phyloP scores from a whole-genome alignment of 2,797 vertebrate genomes.

The Brachyalestes nurse region DNA sequence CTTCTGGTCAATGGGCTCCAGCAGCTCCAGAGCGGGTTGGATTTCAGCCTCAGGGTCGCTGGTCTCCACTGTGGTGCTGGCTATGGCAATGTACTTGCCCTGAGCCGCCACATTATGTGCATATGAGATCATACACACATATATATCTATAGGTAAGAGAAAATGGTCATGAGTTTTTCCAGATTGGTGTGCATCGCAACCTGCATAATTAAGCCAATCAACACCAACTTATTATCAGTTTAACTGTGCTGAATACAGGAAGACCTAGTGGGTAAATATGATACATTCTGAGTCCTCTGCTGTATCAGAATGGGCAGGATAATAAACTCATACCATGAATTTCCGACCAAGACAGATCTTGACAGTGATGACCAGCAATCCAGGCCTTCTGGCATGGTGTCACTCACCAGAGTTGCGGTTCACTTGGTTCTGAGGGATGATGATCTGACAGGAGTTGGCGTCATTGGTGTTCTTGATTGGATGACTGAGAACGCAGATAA shows the following conservation, averaged over 20 bases:
- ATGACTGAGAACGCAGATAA: conserved; percentile 85
- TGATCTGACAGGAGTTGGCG: conserved; percentile 88
- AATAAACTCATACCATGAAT: too few species aligned
- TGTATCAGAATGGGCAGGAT: too few species aligned
- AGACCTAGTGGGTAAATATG: too few species aligned
- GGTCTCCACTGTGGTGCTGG: conserved; percentile 86
- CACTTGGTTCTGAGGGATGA: conserved; percentile 89
- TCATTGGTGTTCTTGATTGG: conserved; percentile 86
- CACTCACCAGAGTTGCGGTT: conserved; percentile 83
- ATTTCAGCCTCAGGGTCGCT: conserved; percentile 83
- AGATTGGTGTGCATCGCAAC: too few species aligned
- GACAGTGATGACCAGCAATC: not conserved
- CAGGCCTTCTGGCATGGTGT: not conserved
- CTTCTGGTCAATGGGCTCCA: conserved; percentile 88
- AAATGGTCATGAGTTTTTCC: not conserved
- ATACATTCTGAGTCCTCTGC: too few species aligned
- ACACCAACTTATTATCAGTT: too few species aligned
- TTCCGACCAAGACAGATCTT: too few species aligned
- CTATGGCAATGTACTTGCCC: conserved; percentile 87
- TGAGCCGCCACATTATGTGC: conserved; percentile 87
- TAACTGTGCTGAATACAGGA: too few species aligned
- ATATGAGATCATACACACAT: conserved; percentile 88
- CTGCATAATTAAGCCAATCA: too few species aligned
- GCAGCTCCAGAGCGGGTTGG: conserved; percentile 82
- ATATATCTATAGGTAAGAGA: conserved; percentile 77